Base-by-base conservation (phyloP, 2,113 vertebrate species). In the Petrocephalus zakoni region DNA sequence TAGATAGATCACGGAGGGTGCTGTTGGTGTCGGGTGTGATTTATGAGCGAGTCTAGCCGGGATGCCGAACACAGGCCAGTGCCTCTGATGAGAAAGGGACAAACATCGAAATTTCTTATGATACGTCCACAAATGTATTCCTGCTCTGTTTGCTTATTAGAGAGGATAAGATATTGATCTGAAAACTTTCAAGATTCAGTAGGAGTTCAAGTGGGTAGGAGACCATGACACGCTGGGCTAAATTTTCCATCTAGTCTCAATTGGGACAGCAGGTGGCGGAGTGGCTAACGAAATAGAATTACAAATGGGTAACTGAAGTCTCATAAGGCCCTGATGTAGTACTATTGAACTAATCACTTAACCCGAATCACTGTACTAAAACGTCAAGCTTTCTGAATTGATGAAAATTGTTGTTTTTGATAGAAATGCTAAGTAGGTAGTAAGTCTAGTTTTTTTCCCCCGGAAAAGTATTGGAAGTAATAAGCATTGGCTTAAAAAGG, bases 11-110 rank as follows among this genome's bases (percentile, higher is more conserved):
- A 29, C 53, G 56, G 11, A 85, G 25, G 88, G 13, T 88, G 78
- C 83, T 88, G 75, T 88, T 52, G 85, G 52, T 85, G 88, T 88
- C 88, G 46, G 78, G 6, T 46, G 81, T 88, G 88, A 84, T 88
- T 55, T 88, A 88, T 88, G 55, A 42, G 52, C 46, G 21, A 46
- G 55, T 29, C 53, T 85, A 46, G 55, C 56, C 49, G 53, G 11
- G 78, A 22, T 61, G 49, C 75, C 22, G 15, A 83, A 78, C 34
- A 52, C 87, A 21, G 37, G 21, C 55, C 52, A 46, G 81, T 2
- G 5, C 56, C 55, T 52, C 88, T 22, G 42, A 37, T 88, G 81
- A 64, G 82, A 84, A 78, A 51, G 82, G 88, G 19, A 42, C 25
- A 53, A 64, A 46, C 75, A 85, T 88, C 58, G 56, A 88, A 84